phyloP scores from a whole-genome alignment of 2,797 vertebrate genomes.

The Selene dorsalis region DNA sequence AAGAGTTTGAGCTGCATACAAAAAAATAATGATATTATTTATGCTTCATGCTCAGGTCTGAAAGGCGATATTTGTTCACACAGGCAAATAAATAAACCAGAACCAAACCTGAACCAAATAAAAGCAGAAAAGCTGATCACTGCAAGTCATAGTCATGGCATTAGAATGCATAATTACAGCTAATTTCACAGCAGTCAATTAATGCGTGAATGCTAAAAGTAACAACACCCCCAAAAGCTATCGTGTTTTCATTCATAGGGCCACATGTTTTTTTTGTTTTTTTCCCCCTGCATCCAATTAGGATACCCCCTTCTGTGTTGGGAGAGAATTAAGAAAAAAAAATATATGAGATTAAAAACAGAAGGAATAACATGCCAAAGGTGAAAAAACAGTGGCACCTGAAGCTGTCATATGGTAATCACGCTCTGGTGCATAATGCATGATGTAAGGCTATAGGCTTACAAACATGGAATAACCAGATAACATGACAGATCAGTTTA shows the following conservation, averaged over 20 bases:
- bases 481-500: conserved; percentile 22
- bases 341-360: conserved; percentile 3
- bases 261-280: conserved; percentile 27
- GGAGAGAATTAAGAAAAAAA: conserved; percentile 27
- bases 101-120: conserved; percentile 24
- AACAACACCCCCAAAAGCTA: conserved; percentile 43
- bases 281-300: conserved; percentile 56
- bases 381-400: conserved; percentile 33
- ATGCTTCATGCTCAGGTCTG: conserved; percentile 5
- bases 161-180: conserved; percentile 35
- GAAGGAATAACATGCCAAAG: conserved; percentile 50
- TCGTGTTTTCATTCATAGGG: conserved; percentile 36
- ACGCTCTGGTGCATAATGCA: conserved; percentile 12
- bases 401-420: conserved; percentile 26
- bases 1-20: not conserved
- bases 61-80: conserved; percentile 22
- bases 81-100: conserved; percentile 33
- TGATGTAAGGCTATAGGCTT: conserved; percentile 35
- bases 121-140: conserved; percentile 35
- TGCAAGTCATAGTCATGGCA: conserved; percentile 10
- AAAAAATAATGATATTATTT: not conserved
- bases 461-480: conserved; percentile 17
- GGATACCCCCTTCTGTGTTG: conserved; percentile 45
- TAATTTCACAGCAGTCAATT: conserved; percentile 60
- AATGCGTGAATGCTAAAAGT: conserved; percentile 43